Base-by-base conservation (phyloP, 2,888 invertebrate genomes). In the Lasioglossum calceatum region DNA sequence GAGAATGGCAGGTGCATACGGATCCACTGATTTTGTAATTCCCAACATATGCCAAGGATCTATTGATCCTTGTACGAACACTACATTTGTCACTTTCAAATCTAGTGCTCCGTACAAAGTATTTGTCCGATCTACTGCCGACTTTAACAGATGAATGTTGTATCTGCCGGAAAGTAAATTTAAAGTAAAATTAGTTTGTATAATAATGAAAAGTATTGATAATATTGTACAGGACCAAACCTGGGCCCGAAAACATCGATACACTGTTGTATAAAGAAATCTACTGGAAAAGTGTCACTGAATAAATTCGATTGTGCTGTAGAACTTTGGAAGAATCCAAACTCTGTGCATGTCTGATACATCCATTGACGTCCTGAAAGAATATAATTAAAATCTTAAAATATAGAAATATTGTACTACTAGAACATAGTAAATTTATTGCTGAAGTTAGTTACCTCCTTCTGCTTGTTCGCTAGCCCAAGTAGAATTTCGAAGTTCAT, bases 311-410 rank as follows among this genome's bases (percentile, higher is more conserved):
- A 95, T 83, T 96, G 96, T 5, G 96, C 96, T 0, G 97, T 97
- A 0, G 99, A 98, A 0, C 98, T 98, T 96, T 99, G 99, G 95
- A 97, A 99, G 95, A 98, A 99, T 44, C 99, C 99, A 94, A 99
- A 99, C 95, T 99, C 99, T 0, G 98, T 98, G 94, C 99, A 99
- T 0, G 99, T 99, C 95, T 99, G 99, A 95, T 98, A 99, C 84
- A 97, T 97, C 99, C 99, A 99, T 93, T 98, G 98, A 0, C 99
- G 97, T 89, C 96, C 97, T 97, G 79, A 73, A 67, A 19, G 19
- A 32, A 8, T 36, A 10, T 54, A 27, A 23, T 81, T 82, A 14
- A n/a, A 81, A 67, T 73, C 32, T 44, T 23, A 12, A 50, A 39
- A 75, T 39, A 39, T 10, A 70, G 10, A 39, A 64, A 70, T 64